Evolutionary conservation across 2,797 vertebrate genomes (phyloP).

Genomic region (Karalla daura): DNA sequence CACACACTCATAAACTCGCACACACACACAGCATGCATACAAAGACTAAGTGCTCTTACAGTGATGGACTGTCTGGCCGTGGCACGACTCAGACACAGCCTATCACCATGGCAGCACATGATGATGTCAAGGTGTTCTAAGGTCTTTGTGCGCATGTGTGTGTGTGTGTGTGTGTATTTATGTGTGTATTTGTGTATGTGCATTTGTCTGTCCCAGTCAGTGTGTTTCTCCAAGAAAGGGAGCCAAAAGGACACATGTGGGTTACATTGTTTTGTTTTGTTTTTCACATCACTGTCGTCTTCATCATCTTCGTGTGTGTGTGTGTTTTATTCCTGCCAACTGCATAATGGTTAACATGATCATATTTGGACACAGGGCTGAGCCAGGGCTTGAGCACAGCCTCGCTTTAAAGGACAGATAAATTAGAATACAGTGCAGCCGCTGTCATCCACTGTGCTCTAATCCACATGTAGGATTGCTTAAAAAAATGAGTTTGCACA

Average conservation of each 20-base stretch:
- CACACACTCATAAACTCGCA: conserved; percentile 3
- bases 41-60: conserved; percentile 50
- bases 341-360: background rate
- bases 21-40: conserved; percentile 32
- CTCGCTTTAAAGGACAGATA: background rate
- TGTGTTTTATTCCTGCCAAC: background rate
- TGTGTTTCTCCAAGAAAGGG: background rate
- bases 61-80: conserved; percentile 40
- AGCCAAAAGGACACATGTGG: conserved; percentile 6
- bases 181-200: conserved; percentile 1
- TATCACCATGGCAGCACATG: conserved; percentile 48
- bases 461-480: background rate
- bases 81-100: conserved; percentile 30
- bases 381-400: background rate
- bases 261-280: conserved; percentile 14
- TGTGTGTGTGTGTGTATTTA: background rate
- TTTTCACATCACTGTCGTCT: background rate
- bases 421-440: background rate
- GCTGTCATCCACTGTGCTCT: background rate
- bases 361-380: background rate
- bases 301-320: conserved; percentile 2
- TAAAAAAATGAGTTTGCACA: background rate
- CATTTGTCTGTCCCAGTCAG: conserved; percentile 14
- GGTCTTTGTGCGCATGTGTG: conserved; percentile 12
- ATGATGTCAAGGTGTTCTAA: conserved; percentile 43